These are phyloP conservation scores for Drosophila kikkawai DNA, from an alignment of 1,140 invertebrate species.

Conservation along the genomic window DNA sequence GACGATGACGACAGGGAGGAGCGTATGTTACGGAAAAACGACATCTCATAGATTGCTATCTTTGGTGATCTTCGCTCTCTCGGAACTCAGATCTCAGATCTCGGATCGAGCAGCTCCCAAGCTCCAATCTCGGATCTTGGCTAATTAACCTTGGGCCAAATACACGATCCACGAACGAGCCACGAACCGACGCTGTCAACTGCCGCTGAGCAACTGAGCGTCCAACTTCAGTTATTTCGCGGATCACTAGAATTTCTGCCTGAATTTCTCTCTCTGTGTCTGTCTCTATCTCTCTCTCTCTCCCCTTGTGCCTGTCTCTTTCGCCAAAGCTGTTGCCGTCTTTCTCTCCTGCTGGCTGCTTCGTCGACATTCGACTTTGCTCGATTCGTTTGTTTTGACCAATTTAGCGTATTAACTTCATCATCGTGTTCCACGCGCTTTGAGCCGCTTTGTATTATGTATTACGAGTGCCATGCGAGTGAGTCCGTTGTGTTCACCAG, in stretches of 20 bases:
- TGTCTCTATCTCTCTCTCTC: constrained; percentile 9
- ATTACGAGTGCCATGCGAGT: constrained; percentile 15
- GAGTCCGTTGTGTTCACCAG: constrained; percentile 22
- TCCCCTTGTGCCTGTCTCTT: constrained; percentile 18
- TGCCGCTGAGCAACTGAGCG: constrained; percentile 68
- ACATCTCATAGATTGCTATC: constrained; percentile 54
- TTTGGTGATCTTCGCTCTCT: constrained; percentile 26
- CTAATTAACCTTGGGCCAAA: constrained; percentile 35
- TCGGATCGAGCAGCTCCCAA: constrained; percentile 13
- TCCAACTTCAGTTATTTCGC: constrained; percentile 71
- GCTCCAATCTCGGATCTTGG: constrained; percentile 39
- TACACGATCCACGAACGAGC: constrained; percentile 21
- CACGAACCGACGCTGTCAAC: constrained; percentile 60
- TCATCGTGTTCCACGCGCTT: constrained; percentile 57
- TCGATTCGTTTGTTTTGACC: constrained; percentile 74
- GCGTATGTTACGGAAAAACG: constrained; percentile 83
- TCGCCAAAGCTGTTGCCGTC: constrained; percentile 6
- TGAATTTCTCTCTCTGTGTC: constrained; percentile 9
- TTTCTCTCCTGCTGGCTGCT: constrained; percentile 16
- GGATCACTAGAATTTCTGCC: constrained; percentile 75
- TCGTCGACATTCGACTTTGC: constrained; percentile 31
- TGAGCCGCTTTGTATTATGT: constrained; percentile 33
- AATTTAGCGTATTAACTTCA: constrained; percentile 78
- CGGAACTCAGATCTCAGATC: constrained; percentile 17
- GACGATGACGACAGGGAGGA: constrained; percentile 73